Evolutionary conservation across 2,797 vertebrate species (phyloP), one percentile per base, ranked within the genome.

Genomic region (Sebastes ruberrimus): DNA sequence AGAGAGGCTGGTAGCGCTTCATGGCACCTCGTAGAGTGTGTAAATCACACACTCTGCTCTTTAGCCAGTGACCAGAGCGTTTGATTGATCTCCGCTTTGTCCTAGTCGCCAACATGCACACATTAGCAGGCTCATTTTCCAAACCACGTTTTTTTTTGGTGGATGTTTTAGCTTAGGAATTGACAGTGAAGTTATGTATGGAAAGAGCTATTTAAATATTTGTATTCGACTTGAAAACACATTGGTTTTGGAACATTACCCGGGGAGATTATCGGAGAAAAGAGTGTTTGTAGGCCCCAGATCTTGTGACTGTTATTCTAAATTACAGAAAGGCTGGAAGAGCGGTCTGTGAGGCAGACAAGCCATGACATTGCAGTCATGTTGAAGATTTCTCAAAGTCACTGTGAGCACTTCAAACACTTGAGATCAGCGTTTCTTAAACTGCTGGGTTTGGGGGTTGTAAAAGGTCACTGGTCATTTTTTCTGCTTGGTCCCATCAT

Each of bases 191-290:
- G 76, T 89, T 91, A 92, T 85, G 88, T 93, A 92, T 92, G 89
- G 89, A 94, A 91, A 89, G 80, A 91, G 76, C 85, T 92, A 74
- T 89, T 93, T 83, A 90, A 92, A 93, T 94, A 93, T 95, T 94
- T 94, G 79, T 77, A 86, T 93, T 92, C 38, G 79, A 91, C 84
- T 92, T 90, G 90, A 88, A 92, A 86, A 92, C 90, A 92, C 88
- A 88, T 93, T 88, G 83, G 89, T 89, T 92, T 94, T 91, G 90
- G 92, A 93, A 85, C 82, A 69, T 86, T 82, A 90, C 76, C 80
- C 74, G 1, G 53, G 46, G 80, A 93, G 88, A 93, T 90, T 92
- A 91, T 74, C 18, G 9, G 73, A 93, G 89, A 90, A 91, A 92
- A 88, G 83, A 82, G 69, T 72, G 85, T 78, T 88, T 91, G 88